Conservation (phyloP, 1,140 invertebrate genomes). For the Drosophila fuyamai region DNA sequence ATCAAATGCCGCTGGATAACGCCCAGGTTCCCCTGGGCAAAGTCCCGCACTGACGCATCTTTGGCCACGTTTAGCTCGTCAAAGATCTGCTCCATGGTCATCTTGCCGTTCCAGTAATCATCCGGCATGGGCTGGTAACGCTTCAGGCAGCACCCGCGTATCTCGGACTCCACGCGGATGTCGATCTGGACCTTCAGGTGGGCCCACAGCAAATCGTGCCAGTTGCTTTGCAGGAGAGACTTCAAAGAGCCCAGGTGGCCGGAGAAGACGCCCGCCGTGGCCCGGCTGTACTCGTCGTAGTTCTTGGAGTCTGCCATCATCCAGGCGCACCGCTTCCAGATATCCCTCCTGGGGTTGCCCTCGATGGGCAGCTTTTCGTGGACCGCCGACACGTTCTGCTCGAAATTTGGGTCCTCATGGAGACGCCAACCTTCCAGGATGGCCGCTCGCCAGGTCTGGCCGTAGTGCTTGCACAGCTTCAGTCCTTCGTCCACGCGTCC, state of each 20-base stretch:
- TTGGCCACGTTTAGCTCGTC: slow-evolving; percentile 87
- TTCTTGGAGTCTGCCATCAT: slow-evolving; percentile 87
- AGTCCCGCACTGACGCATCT: slow-evolving; percentile 85
- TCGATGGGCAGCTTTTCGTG: slow-evolving; percentile 87
- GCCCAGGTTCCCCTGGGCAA: slow-evolving; percentile 87
- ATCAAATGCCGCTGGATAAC: slow-evolving; percentile 92
- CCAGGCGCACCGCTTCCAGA: slow-evolving; percentile 96
- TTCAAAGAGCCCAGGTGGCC: slow-evolving; percentile 92
- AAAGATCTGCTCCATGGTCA: slow-evolving; percentile 90
- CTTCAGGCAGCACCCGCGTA: slow-evolving; percentile 85
- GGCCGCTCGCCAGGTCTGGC: slow-evolving; percentile 95
- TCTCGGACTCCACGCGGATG: slow-evolving; percentile 91
- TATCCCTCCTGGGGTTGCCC: slow-evolving; percentile 94
- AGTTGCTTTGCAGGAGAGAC: slow-evolving; percentile 89
- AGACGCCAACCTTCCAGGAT: slow-evolving; percentile 95
- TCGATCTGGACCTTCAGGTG: slow-evolving; percentile 93
- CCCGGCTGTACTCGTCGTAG: slow-evolving; percentile 88
- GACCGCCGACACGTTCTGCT: slow-evolving; percentile 69
- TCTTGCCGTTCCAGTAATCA: slow-evolving; percentile 92
- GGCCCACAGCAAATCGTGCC: slow-evolving; percentile 97
- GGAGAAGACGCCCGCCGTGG: slow-evolving; percentile 92
- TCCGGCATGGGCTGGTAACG: slow-evolving; percentile 88
- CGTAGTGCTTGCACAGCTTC: slow-evolving; percentile 92
- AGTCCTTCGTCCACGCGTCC: slow-evolving; percentile 94
- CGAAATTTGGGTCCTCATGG: slow-evolving; percentile 92